Base-by-base conservation (phyloP, 2,113 vertebrate species). In the Pygoscelis antarcticus region DNA sequence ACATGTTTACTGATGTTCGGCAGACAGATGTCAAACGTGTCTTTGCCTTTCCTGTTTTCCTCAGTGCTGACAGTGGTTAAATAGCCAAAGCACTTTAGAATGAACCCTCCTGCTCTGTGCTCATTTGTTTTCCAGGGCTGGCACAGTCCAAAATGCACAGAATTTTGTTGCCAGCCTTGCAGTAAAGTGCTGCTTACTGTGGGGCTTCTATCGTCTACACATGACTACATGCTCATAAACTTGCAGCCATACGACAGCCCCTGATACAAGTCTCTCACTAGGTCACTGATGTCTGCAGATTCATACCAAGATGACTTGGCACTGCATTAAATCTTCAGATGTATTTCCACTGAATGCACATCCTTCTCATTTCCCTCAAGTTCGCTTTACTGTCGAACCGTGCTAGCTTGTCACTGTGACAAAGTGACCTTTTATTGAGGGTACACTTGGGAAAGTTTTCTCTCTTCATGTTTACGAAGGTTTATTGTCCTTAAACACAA, bases 311-410 rank as follows among this genome's bases (percentile, higher is more conserved):
- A 77, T n/a, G 54, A 38, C 10, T 55, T 2, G 1, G 44, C 57
- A 42, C 52, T 72, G 52, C 62, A 60, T 52, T 72, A 77, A 69
- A 69, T 51, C 54, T 76, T 83, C 47, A 64, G 21, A 14, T 7
- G 3, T 72, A 19, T 91, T 94, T 93, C 58, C 68, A 61, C 34
- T 64, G 57, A 42, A 72, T 44, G n/a, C 80, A 55, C 29, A 38
- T 16, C 26, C 32, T 77, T 65, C 68, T 70, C 40, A 65, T 65
- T 87, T 84, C 83, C 34, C 34, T 65, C 69, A 30, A 42, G 32
- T 80, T 51, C 1, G 1, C 42, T 79, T 76, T 77, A 20, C 21
- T 71, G 10, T 58, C 0, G 0, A 89, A 44, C 7, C 0, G 0
- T 93, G 38, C 27, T 34, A 86, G 14, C n/a, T 47, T 79, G 30